phyloP scores from a whole-genome alignment of 2,888 invertebrate species.

The Diploptera punctata region DNA sequence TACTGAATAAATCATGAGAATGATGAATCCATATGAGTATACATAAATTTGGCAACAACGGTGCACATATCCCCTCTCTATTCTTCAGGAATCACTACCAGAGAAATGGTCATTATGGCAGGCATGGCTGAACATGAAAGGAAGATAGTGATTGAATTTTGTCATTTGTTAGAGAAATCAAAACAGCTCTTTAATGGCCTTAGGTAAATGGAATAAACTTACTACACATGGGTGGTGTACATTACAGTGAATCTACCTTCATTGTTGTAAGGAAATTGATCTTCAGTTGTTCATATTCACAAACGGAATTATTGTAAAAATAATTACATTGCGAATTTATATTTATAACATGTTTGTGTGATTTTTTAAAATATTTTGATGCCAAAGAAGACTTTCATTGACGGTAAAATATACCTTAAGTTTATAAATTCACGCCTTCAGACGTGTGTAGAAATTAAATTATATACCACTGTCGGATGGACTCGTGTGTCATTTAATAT shows the following conservation, averaged over 20 bases:
- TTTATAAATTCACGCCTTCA: too few relatives aligned
- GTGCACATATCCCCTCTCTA: constrained; percentile 21
- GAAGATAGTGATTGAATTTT: constrained; percentile 94
- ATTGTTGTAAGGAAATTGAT: background rate
- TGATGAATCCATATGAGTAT: background rate
- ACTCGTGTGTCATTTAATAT: too few relatives aligned
- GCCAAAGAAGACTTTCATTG: too few relatives aligned
- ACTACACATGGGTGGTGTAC: background rate
- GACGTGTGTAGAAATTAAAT: too few relatives aligned
- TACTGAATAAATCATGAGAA: background rate
- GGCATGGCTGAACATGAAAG: constrained; percentile 86
- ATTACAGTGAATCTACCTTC: background rate
- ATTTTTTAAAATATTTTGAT: too few relatives aligned
- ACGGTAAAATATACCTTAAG: too few relatives aligned
- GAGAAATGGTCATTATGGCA: constrained; percentile 69
- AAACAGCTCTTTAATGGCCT: constrained; percentile 97
- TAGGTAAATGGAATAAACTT: constrained; percentile 63
- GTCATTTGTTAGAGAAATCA: constrained; percentile 94
- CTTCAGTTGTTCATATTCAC: constrained; percentile 14
- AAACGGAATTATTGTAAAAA: constrained; percentile 10
- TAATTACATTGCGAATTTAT: background rate
- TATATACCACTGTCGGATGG: too few relatives aligned
- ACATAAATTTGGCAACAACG: constrained; percentile 29
- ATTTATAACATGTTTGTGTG: background rate
- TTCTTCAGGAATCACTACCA: constrained; percentile 36